phyloP scores from a whole-genome alignment of 2,797 vertebrate species.

The Pachyuromys duprasi region DNA sequence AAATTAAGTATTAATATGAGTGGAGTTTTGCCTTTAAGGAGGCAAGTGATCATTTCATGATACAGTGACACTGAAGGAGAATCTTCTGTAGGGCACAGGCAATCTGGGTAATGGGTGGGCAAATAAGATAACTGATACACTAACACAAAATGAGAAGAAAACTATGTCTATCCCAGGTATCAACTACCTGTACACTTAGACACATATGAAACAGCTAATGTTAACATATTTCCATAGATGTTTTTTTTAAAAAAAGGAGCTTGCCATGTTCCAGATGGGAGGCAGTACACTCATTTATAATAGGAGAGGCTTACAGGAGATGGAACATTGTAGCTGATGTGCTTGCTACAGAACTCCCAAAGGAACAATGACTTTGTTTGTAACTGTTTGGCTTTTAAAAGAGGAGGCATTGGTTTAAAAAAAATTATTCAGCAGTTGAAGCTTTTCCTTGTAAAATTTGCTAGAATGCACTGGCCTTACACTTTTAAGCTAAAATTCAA shows the following conservation, averaged over 20 bases:
- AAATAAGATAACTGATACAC: not conserved
- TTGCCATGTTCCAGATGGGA: not conserved
- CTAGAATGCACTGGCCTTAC: not conserved
- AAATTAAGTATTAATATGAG: slow-evolving; percentile 24
- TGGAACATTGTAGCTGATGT: not conserved
- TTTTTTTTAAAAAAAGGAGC: too few relatives aligned
- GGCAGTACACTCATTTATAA: not conserved
- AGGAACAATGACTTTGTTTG: not conserved
- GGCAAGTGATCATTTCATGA: not conserved
- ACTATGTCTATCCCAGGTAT: not conserved
- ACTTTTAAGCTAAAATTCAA: slow-evolving; percentile 28
- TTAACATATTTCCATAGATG: not conserved
- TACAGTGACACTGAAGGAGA: not conserved
- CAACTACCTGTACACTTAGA: not conserved
- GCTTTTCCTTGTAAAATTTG: not conserved
- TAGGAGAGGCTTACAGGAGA: not conserved
- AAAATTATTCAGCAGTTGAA: not conserved
- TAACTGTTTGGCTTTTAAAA: not conserved
- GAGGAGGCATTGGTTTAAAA: not conserved
- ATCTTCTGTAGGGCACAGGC: not conserved
- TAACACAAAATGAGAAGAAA: slow-evolving; percentile 32
- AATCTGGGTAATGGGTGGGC: not conserved
- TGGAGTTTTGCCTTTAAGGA: not conserved
- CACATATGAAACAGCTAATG: not conserved
- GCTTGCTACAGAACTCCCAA: not conserved